These are phyloP conservation scores for Potamarius usumacintae DNA, from an alignment of 2,113 vertebrate species.

Conservation along the genomic window DNA sequence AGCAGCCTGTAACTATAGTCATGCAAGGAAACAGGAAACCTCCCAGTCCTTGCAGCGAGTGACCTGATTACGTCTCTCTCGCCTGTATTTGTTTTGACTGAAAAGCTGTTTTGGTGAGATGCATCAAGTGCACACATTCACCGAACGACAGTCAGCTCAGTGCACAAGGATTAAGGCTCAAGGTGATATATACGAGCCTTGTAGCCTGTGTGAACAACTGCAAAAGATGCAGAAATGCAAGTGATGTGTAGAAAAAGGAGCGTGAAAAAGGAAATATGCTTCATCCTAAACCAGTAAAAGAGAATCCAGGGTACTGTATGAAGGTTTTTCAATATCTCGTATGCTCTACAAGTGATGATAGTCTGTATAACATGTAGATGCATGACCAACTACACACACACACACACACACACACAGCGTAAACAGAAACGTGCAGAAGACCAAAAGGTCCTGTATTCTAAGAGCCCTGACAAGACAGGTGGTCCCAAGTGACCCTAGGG, in stretches of 20 bases:
- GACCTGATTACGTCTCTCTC: conserved; percentile 15
- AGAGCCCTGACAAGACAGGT: background rate
- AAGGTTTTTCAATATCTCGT: background rate
- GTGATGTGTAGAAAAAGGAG: background rate
- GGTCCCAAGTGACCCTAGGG: background rate
- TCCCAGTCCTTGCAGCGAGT: background rate
- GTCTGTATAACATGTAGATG: background rate
- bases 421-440: background rate
- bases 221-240: background rate
- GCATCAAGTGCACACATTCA: background rate
- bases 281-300: background rate
- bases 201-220: background rate
- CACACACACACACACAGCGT: background rate
- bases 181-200: background rate
- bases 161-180: background rate
- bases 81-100: background rate
- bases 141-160: background rate
- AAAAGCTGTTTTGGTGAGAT: conserved; percentile 5
- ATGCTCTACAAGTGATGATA: background rate
- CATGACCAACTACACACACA: background rate
- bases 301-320: background rate
- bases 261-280: background rate
- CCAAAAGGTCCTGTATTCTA: background rate
- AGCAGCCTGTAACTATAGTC: conserved; percentile 6
- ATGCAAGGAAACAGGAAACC: background rate